phyloP scores from a whole-genome alignment of 2,797 vertebrate genomes.

The Anomalospiza imberbis region DNA sequence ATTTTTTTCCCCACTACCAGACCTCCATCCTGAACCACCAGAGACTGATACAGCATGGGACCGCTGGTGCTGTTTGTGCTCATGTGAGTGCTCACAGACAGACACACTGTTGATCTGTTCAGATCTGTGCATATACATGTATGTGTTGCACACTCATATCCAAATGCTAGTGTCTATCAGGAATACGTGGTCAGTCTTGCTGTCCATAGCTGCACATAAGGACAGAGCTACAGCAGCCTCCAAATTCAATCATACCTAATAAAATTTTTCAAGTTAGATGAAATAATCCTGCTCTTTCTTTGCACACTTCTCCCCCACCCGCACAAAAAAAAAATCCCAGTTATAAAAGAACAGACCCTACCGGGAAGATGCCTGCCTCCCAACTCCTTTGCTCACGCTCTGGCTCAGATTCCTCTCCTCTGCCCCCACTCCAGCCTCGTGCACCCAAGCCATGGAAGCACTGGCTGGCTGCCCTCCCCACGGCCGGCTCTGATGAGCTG shows the following conservation, averaged over 20 bases:
- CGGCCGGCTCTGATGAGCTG: background rate
- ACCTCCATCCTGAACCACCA: background rate
- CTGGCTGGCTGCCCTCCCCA: background rate
- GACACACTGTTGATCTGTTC: background rate
- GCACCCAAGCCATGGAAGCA: background rate
- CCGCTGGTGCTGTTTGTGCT: too few relatives aligned
- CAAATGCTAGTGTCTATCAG: background rate
- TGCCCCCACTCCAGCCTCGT: background rate
- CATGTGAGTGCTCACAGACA: background rate
- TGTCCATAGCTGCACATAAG: rapidly evolving
- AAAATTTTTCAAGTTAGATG: background rate
- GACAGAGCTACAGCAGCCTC: background rate
- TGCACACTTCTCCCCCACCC: rapidly evolving
- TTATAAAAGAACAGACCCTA: background rate
- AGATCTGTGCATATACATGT: rapidly evolving
- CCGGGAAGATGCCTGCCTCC: background rate
- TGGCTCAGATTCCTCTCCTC: background rate
- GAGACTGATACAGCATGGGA: background rate
- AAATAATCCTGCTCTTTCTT: background rate
- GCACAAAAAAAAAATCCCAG: background rate
- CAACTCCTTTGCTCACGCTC: background rate
- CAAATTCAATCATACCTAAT: background rate
- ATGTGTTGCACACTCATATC: background rate
- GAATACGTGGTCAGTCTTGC: rapidly evolving
- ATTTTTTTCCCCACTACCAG: background rate